These are phyloP conservation scores for Panzeria rudis DNA, from an alignment of 2,888 invertebrate species.

Conservation along the genomic window DNA sequence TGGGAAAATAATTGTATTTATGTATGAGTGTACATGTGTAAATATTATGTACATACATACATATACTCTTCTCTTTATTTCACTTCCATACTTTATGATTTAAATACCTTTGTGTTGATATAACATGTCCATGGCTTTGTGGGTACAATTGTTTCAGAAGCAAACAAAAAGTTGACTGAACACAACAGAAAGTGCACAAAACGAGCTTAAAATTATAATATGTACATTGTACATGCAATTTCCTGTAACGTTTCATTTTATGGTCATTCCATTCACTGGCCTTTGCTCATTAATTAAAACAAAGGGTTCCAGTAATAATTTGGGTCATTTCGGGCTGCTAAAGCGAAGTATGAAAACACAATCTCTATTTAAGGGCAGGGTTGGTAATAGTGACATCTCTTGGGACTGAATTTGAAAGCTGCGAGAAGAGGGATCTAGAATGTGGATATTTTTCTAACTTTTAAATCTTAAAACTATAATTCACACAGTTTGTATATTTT, in stretches of 20 bases:
- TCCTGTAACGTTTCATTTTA: conserved; percentile 59
- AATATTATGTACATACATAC: background rate
- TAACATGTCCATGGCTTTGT: background rate
- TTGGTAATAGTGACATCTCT: too few species aligned
- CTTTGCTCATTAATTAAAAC: conserved; percentile 25
- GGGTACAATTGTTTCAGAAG: background rate
- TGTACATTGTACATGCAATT: conserved; percentile 68
- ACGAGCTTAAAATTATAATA: conserved; percentile 68
- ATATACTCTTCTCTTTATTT: background rate
- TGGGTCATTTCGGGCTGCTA: conserved; percentile 58
- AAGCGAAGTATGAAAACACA: background rate
- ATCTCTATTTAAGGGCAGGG: background rate
- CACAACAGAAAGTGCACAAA: conserved; percentile 11
- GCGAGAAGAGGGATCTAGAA: too few species aligned
- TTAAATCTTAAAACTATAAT: too few species aligned
- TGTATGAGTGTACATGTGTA: background rate
- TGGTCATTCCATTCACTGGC: conserved; percentile 41
- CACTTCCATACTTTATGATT: conserved; percentile 33
- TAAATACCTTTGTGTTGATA: conserved; percentile 36
- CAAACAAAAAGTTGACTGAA: conserved; percentile 19
- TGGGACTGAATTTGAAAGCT: too few species aligned
- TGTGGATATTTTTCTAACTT: too few species aligned
- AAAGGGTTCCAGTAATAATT: conserved; percentile 44
- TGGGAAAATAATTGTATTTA: background rate
- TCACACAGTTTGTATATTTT: too few species aligned